A percentile compares a stretch with the other conserved stretches of the same genome.
These are phyloP conservation scores for Rhopalosiphum nymphaeae DNA, from an alignment of 2,888 invertebrate genomes.

Conservation along the genomic window DNA sequence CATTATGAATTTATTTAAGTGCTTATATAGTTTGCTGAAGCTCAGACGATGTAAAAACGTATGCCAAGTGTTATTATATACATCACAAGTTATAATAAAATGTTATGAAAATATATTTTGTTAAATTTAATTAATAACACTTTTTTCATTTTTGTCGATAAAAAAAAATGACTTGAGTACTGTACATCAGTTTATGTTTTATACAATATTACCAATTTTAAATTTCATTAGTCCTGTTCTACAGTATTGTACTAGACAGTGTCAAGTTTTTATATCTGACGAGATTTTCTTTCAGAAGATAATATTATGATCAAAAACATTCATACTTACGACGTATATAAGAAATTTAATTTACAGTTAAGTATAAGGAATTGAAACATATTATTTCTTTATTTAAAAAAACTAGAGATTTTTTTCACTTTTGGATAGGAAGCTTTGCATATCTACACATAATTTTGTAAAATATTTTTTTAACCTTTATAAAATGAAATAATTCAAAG, in stretches of 20 bases:
- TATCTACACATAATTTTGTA: neutral
- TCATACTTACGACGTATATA: neutral
- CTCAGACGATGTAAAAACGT: neutral
- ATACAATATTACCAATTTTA: neutral
- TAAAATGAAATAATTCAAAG: neutral
- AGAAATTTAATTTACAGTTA: neutral
- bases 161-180: neutral
- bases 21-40: neutral
- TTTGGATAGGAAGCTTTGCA: neutral
- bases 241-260: neutral
- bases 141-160: neutral
- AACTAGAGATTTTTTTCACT: neutral
- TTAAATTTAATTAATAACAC: neutral
- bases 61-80: neutral
- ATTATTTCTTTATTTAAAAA: neutral
- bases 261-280: neutral
- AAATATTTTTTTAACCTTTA: neutral
- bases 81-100: neutral
- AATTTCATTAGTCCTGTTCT: neutral
- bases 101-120: neutral
- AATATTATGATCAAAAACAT: neutral
- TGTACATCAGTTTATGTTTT: neutral
- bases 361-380: neutral
- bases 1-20: conserved; percentile 9
- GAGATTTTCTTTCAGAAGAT: neutral